Percentiles rank a stretch among this genome's conserved stretches.
These are phyloP conservation scores for Pseudorasbora parva DNA, from an alignment of 2,113 vertebrate species.

Conservation along the genomic window DNA sequence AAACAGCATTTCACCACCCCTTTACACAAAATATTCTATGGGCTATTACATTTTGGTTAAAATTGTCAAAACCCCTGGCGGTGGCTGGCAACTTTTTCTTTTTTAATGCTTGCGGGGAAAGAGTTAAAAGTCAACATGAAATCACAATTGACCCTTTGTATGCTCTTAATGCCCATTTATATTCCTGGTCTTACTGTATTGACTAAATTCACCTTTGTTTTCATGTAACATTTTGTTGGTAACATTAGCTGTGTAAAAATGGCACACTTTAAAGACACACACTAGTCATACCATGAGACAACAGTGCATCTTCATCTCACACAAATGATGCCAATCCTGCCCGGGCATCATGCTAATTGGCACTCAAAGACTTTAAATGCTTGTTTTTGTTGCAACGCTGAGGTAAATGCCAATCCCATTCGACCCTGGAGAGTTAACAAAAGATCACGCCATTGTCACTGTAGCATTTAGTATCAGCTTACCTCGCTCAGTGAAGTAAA, in stretches of 20 bases:
- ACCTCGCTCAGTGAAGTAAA: not conserved
- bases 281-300: not conserved
- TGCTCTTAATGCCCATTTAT: not conserved
- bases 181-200: not conserved
- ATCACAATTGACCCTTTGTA: not conserved
- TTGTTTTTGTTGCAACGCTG: not conserved
- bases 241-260: not conserved
- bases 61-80: no score
- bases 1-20: no score
- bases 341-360: not conserved
- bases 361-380: slow-evolving; percentile 19
- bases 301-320: not conserved
- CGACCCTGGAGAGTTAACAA: not conserved
- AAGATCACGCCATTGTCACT: not conserved
- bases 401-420: not conserved
- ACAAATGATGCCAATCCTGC: not conserved
- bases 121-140: not conserved
- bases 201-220: not conserved
- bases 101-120: no score
- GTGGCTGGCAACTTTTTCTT: no score
- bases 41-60: no score
- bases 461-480: not conserved
- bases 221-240: not conserved
- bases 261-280: not conserved
- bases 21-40: no score